Percentiles rank a stretch among this genome's conserved stretches.
Evolutionary conservation across 2,888 invertebrate species (phyloP).

Genomic region (Artemia sinica): DNA sequence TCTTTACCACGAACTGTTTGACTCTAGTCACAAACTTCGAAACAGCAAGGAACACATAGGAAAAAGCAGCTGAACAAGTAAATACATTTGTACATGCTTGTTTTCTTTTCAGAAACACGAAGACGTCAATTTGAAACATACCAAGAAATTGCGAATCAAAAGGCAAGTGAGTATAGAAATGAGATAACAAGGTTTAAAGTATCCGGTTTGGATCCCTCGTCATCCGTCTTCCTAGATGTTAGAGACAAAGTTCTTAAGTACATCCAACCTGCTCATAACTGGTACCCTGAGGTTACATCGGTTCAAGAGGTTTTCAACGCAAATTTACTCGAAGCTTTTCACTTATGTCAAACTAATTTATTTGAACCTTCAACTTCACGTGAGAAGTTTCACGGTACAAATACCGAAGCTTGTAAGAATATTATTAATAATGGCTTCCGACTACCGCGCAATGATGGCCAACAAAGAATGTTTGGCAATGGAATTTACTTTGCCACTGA

Average conservation of each 20-base stretch:
- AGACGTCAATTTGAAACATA: too few species aligned
- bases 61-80: too few species aligned
- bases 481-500: slow-evolving; percentile 20
- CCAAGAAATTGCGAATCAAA: too few species aligned
- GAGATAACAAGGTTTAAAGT: too few species aligned
- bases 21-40: too few species aligned
- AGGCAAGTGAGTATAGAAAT: too few species aligned
- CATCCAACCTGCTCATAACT: slow-evolving; percentile 19
- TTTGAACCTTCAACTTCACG: slow-evolving; percentile 14
- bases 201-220: not conserved
- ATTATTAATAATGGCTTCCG: slow-evolving; percentile 17
- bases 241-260: slow-evolving; percentile 18
- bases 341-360: slow-evolving; percentile 2
- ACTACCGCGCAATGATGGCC: slow-evolving; percentile 8
- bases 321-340: not conserved
- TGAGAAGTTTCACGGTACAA: slow-evolving; percentile 19
- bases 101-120: too few species aligned
- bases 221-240: slow-evolving; percentile 16
- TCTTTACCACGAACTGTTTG: too few species aligned
- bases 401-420: slow-evolving; percentile 16
- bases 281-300: slow-evolving; percentile 15
- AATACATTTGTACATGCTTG: too few species aligned
- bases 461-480: slow-evolving; percentile 15
- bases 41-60: too few species aligned
- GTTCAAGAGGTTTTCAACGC: slow-evolving; percentile 15